Percentiles rank a stretch among this genome's conserved stretches.
phyloP scores from a whole-genome alignment of 1,140 invertebrate genomes.

The Lethocerus indicus region DNA sequence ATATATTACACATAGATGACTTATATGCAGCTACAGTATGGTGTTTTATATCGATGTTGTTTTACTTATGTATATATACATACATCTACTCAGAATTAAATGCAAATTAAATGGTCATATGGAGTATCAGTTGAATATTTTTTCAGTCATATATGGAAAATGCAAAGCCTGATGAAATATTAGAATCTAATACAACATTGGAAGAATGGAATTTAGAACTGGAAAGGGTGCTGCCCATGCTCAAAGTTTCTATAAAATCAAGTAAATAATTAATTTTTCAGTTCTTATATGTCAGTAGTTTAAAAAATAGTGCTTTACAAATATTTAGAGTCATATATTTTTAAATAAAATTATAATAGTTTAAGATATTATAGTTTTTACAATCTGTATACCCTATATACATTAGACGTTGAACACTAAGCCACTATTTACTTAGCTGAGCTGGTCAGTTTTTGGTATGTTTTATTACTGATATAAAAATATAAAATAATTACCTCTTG shows the following conservation, averaged over 20 bases:
- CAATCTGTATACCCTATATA: too few relatives aligned
- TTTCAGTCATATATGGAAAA: slow-evolving; percentile 18
- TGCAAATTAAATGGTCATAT: neutral
- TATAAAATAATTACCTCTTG: slow-evolving; percentile 7
- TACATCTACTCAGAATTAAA: neutral
- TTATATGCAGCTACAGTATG: slow-evolving; percentile 23
- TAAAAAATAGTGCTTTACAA: too few relatives aligned
- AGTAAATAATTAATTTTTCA: too few relatives aligned
- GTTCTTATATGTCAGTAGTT: too few relatives aligned
- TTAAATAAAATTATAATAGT: too few relatives aligned
- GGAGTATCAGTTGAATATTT: neutral
- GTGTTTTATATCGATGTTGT: too few relatives aligned
- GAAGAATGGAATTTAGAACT: slow-evolving; percentile 74
- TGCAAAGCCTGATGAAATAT: slow-evolving; percentile 30
- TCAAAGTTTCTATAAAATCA: slow-evolving; percentile 71
- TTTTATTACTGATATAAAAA: neutral
- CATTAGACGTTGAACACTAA: too few relatives aligned
- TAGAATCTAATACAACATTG: slow-evolving; percentile 34
- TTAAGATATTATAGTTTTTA: too few relatives aligned
- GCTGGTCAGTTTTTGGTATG: too few relatives aligned
- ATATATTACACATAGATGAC: slow-evolving; percentile 40
- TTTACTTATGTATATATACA: too few relatives aligned
- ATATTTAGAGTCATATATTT: too few relatives aligned
- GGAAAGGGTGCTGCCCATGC: slow-evolving; percentile 71
- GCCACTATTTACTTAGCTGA: too few relatives aligned